Evolutionary conservation across 1,140 invertebrate species (phyloP).

Genomic region (Acromyrmex heyeri): DNA sequence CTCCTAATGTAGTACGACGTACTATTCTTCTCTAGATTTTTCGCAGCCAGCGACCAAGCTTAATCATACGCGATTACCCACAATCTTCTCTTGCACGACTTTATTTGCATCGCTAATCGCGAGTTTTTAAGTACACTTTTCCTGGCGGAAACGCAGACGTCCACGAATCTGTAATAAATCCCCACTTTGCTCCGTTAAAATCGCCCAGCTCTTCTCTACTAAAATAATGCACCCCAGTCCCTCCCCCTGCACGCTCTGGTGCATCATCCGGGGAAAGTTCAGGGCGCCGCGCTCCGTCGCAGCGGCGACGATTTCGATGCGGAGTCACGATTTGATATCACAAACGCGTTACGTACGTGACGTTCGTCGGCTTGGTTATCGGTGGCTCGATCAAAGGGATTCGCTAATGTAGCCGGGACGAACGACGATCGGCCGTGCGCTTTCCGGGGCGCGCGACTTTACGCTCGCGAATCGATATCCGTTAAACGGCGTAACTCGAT

Average conservation of each 20-base stretch:
- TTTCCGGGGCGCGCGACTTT: conserved; percentile 20
- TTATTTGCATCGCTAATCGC: conserved; percentile 62
- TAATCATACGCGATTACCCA: conserved; percentile 49
- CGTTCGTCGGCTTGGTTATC: conserved; percentile 46
- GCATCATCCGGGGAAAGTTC: conserved; percentile 5
- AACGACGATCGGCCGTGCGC: conserved; percentile 5
- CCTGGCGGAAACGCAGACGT: background rate
- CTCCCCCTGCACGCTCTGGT: background rate
- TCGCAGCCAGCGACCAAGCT: conserved; percentile 26
- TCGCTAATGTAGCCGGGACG: conserved; percentile 33
- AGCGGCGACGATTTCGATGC: conserved; percentile 49
- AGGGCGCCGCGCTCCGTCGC: background rate
- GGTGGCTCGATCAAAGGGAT: conserved; percentile 54
- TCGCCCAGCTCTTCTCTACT: background rate
- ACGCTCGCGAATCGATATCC: conserved; percentile 48
- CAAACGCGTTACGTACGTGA: conserved; percentile 63
- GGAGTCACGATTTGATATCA: conserved; percentile 58
- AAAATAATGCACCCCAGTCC: conserved; percentile 11
- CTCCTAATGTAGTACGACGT: background rate
- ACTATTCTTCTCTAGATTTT: background rate
- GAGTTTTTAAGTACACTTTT: conserved; percentile 44
- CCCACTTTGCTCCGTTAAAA: conserved; percentile 46
- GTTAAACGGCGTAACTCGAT: conserved; percentile 52
- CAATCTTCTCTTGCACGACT: conserved; percentile 13
- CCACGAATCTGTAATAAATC: conserved; percentile 49